Conservation (phyloP, 2,113 vertebrate species). For the Cebus imitator region DNA sequence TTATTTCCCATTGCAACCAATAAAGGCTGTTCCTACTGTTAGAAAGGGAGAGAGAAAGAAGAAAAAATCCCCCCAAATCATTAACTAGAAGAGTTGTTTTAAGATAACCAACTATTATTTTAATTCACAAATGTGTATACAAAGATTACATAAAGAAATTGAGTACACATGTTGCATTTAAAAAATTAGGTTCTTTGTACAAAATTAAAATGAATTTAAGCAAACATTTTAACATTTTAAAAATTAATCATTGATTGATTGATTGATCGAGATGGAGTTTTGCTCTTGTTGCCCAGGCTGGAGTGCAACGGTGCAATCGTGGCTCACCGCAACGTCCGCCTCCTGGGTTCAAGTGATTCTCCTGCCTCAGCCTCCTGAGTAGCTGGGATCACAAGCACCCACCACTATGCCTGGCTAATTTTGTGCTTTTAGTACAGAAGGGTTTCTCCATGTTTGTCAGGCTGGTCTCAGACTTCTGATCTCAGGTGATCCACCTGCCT, state of each 20-base stretch:
- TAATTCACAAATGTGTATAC: conserved; percentile 44
- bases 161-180: neutral
- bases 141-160: conserved; percentile 42
- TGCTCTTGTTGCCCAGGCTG: neutral
- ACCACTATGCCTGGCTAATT: neutral
- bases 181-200: neutral
- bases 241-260: conserved; percentile 3
- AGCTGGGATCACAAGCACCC: neutral
- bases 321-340: neutral
- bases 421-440: neutral
- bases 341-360: neutral
- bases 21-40: too few species aligned
- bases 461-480: neutral
- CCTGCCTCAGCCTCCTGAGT: neutral
- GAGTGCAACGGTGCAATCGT: neutral
- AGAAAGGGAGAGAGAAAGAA: too few species aligned
- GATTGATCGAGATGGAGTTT: neutral
- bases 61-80: too few species aligned
- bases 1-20: too few species aligned
- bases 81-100: neutral
- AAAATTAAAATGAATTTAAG: conserved; percentile 41
- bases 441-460: neutral
- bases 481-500: neutral
- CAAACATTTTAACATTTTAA: neutral
- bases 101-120: neutral